Conservation (phyloP, 2,797 vertebrate species). For the Adelosebastes latens region DNA sequence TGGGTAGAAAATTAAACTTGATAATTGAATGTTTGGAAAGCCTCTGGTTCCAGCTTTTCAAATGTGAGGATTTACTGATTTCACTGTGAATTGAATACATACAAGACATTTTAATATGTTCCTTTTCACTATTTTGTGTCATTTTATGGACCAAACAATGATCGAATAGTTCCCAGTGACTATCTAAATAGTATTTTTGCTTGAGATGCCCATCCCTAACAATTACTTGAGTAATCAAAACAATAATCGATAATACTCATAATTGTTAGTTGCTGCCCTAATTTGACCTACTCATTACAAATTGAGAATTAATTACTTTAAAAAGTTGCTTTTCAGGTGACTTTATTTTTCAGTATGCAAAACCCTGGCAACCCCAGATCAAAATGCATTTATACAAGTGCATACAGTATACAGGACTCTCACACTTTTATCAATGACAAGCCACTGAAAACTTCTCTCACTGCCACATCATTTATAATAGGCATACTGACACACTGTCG, state of each 20-base stretch:
- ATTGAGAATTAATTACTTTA: neutral
- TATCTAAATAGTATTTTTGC: no score
- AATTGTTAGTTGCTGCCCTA: neutral
- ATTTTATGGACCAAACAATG: no score
- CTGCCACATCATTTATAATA: neutral
- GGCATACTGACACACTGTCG: constrained; percentile 1
- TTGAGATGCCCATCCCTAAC: neutral
- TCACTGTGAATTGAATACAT: neutral
- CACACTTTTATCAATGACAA: neutral
- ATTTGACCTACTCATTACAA: neutral
- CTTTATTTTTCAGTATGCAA: neutral
- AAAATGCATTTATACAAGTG: neutral
- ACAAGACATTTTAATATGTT: neutral
- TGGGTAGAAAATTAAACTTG: no score
- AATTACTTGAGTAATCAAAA: neutral
- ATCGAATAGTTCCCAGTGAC: no score
- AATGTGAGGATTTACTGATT: neutral
- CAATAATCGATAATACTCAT: neutral
- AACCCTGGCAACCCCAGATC: neutral
- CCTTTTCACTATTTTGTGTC: no score
- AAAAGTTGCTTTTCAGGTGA: neutral
- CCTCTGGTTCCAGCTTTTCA: no score
- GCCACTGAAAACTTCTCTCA: neutral
- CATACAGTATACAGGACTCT: neutral
- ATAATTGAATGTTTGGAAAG: no score